Base-by-base conservation (phyloP, 1,140 invertebrate species). In the Acromyrmex echinatior region DNA sequence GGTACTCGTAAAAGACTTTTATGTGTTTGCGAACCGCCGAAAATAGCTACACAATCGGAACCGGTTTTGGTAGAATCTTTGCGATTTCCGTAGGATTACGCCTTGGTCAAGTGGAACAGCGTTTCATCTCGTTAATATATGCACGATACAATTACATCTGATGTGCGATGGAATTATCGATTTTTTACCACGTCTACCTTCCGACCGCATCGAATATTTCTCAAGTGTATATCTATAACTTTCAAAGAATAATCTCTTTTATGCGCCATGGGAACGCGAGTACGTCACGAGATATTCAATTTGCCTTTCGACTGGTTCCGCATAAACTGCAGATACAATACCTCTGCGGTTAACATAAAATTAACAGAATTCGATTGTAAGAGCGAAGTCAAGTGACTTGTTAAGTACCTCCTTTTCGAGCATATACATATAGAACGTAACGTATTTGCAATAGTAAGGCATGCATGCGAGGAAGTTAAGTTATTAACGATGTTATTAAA, bases 1-100 rank as follows among this genome's bases (percentile, higher is more conserved):
- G 79, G 63, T 91, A 87, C 82, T 85, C 87, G 89, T 91, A 91
- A 91, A 88, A 80, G 90, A 85, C 85, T 91, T 89, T 91, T 91
- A 91, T 63, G 87, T 86, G 87, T 89, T 91, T 91, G 74, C 87
- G 87, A 89, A 91, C 78, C 90, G 81, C 89, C 90, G 51, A 91
- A 91, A 91, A 91, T 91, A 91, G 87, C 90, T 89, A 85, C 87
- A 91, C 80, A 91, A 91, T 91, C 89, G 71, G 71, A 91, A 91
- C 90, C 90, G 90, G 90, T 91, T 91, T 89, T 71, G 82, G 87
- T 87, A 71, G 86, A 87, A 88, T 89, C 80, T 58, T 91, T 49
- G 74, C 79, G 90, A 91, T 91, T 91, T 88, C 53, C 81, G 85
- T 87, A 88, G 85, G 79, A 85, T 77, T 80, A 85, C 89, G 62